Evolutionary conservation across 2,888 invertebrate species (phyloP), one percentile per base, ranked within the genome.

Genomic region (Erannis defoliaria): DNA sequence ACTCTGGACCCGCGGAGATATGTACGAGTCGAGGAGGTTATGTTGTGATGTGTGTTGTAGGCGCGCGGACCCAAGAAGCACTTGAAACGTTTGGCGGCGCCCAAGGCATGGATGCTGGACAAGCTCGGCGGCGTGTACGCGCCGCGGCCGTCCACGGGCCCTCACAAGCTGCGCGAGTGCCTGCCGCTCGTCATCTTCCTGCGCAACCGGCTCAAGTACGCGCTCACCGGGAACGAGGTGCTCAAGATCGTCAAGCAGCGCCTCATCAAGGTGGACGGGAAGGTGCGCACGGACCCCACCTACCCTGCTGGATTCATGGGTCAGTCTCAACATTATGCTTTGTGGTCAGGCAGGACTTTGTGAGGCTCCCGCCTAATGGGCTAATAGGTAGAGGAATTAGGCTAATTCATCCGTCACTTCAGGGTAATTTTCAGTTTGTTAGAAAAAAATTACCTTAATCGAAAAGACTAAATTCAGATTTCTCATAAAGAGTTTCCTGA

Each of bases 41-140:
- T 56, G 42, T 21, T 38, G 18, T 21, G 10, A 46, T 60, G 26
- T 73, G 64, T 70, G 68, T 75, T 60, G 16, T 87, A 98, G 99
- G 98, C 98, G 93, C 97, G 99, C 93, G 99, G 99, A 91, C 99
- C 99, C 46, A 99, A 99, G 93, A 99, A 99, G 95, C 99, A 99
- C 94, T 95, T 99, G 95, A 99, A 99, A 96, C 98, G 99, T 93
- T 95, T 99, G 84, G 97, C 97, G 89, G 99, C 99, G 64, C 99
- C 99, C 10, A 99, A 99, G 94, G 98, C 99, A 97, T 99, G 99
- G 99, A 99, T 99, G 99, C 96, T 99, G 95, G 99, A 99, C 95
- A 99, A 99, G 94, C 94, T 99, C 80, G 98, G 98, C 71, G 99
- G 99, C 85, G 98, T 98, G 62, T 99, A 98, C 88, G 99, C 99